phyloP scores from a whole-genome alignment of 2,113 vertebrate species.

The Larimichthys crocea region DNA sequence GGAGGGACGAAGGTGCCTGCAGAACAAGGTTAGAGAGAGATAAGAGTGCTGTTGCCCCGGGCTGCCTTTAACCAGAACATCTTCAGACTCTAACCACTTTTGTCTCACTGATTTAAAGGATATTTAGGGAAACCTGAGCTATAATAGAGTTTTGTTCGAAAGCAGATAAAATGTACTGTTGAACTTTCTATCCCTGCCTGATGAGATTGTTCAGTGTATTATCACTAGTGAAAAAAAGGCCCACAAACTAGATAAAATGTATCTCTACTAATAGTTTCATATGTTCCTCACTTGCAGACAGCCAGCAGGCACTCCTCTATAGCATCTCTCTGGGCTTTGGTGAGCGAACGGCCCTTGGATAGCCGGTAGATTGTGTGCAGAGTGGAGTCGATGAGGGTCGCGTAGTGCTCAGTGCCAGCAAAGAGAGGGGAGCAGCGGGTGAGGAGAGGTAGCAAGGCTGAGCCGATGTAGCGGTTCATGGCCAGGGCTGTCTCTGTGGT shows the following conservation, averaged over 20 bases:
- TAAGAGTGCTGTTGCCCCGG: conserved; percentile 42
- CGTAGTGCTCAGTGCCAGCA: conserved; percentile 93
- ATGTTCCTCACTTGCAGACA: conserved; percentile 91
- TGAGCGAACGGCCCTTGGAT: conserved; percentile 96
- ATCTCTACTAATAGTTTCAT: background rate
- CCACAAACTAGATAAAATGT: background rate
- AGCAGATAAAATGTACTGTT: conserved; percentile 1
- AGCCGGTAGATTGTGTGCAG: conserved; percentile 97
- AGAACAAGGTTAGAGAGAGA: conserved; percentile 52
- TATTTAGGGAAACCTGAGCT: conserved; percentile 6
- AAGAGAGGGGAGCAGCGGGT: conserved; percentile 96
- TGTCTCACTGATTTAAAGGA: conserved; percentile 19
- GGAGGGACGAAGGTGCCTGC: conserved; percentile 94
- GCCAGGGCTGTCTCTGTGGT: conserved; percentile 96
- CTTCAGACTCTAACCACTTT: conserved; percentile 25
- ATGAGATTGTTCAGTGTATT: conserved; percentile 8
- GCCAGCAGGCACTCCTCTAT: conserved; percentile 97
- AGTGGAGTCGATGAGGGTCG: conserved; percentile 92
- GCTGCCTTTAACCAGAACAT: conserved; percentile 15
- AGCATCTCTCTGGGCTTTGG: conserved; percentile 97
- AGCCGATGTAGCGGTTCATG: conserved; percentile 95
- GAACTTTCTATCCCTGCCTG: conserved; percentile 12
- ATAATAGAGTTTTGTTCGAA: conserved; percentile 11
- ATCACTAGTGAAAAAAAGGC: background rate
- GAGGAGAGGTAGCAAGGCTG: conserved; percentile 94